Conservation (phyloP, 2,888 invertebrate species). For the Epirrhoe alternata region DNA sequence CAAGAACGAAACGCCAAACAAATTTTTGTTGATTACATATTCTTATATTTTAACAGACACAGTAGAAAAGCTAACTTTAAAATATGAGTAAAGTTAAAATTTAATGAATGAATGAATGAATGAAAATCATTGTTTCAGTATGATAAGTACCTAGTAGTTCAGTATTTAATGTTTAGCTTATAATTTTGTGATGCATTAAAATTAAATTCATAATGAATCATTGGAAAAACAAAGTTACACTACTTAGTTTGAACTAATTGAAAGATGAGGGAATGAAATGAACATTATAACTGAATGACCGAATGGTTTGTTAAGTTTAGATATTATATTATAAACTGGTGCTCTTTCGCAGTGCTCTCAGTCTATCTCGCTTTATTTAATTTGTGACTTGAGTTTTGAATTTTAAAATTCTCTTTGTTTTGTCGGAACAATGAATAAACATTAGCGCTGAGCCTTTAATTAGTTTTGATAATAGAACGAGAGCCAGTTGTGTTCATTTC, state of each 20-base stretch:
- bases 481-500: conserved; percentile 1
- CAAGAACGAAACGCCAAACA: background rate
- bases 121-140: background rate
- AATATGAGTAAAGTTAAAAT: conserved; percentile 19
- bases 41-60: conserved; percentile 26
- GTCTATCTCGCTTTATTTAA: conserved; percentile 47
- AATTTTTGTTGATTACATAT: background rate
- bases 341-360: conserved; percentile 5
- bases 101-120: conserved; percentile 10
- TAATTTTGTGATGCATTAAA: no score
- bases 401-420: conserved; percentile 48
- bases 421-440: conserved; percentile 46
- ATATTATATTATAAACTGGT: background rate
- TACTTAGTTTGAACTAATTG: no score
- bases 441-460: conserved; percentile 43
- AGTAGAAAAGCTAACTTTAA: conserved; percentile 46
- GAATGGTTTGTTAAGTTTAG: no score
- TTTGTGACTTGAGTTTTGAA: conserved; percentile 50
- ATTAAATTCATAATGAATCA: no score
- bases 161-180: no score
- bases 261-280: no score
- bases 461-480: conserved; percentile 36
- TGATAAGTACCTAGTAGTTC: no score
- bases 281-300: no score
- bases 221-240: no score